Conservation (phyloP, 2,113 vertebrate genomes). For the Genyomyrus donnyi region DNA sequence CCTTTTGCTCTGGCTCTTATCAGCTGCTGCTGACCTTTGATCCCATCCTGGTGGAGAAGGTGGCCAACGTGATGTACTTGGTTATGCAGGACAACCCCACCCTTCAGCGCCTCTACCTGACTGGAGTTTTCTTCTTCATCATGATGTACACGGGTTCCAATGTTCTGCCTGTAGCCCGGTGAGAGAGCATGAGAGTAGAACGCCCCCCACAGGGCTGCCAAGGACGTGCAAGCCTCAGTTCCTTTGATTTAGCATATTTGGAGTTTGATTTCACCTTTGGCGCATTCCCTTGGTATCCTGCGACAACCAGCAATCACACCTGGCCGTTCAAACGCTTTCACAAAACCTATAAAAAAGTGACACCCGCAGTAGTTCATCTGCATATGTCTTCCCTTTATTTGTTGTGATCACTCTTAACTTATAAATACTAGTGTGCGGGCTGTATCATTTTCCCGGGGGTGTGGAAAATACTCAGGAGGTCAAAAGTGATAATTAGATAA, state of each 20-base stretch:
- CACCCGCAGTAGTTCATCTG: neutral
- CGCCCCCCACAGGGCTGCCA: neutral
- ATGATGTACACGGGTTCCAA: constrained; percentile 99
- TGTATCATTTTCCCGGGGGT: neutral
- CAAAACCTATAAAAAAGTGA: neutral
- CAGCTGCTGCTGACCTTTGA: constrained; percentile 97
- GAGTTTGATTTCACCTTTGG: neutral
- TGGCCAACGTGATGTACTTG: constrained; percentile 78
- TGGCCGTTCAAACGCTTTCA: neutral
- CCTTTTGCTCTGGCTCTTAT: constrained; percentile 6
- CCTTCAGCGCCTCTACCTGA: constrained; percentile 92
- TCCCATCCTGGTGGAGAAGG: constrained; percentile 96
- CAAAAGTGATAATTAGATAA: neutral
- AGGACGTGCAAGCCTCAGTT: neutral
- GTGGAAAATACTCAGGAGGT: neutral
- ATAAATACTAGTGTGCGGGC: neutral
- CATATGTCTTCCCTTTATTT: neutral
- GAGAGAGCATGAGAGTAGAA: constrained; percentile 27
- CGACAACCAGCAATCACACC: neutral
- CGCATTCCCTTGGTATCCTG: neutral
- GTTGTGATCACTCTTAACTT: neutral
- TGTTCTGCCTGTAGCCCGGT: constrained; percentile 94
- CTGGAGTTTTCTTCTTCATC: constrained; percentile 96
- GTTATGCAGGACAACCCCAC: constrained; percentile 98
- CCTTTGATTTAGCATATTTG: neutral